Conservation (phyloP, 1,140 invertebrate genomes). For the Cyphomyrmex costatus region DNA sequence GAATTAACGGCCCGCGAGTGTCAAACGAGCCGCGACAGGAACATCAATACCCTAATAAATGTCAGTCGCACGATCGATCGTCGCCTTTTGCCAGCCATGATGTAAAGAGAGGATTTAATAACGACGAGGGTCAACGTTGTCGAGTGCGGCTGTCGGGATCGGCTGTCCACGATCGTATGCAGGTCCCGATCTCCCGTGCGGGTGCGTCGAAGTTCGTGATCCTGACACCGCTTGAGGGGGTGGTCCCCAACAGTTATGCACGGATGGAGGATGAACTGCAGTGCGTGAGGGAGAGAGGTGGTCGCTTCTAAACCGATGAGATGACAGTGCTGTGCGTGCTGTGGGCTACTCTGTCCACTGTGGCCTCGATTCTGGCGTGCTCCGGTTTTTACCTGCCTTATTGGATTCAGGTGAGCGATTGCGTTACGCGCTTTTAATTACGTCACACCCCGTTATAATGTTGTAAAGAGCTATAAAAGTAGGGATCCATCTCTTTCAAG, state of each 20-base stretch:
- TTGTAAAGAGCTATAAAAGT: not conserved
- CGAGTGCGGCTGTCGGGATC: conserved; percentile 28
- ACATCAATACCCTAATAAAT: conserved; percentile 56
- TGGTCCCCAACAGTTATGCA: conserved; percentile 35
- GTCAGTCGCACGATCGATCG: conserved; percentile 48
- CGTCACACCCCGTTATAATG: too few relatives aligned
- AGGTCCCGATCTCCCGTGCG: not conserved
- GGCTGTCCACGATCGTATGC: not conserved
- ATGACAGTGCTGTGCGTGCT: conserved; percentile 89
- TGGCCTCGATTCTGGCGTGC: conserved; percentile 89
- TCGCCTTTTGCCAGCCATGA: conserved; percentile 53
- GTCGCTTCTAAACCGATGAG: conserved; percentile 76
- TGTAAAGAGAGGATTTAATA: conserved; percentile 49
- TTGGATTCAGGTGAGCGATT: conserved; percentile 89
- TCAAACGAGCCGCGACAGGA: conserved; percentile 36
- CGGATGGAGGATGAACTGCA: conserved; percentile 45
- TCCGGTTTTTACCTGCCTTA: conserved; percentile 91
- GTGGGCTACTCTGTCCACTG: conserved; percentile 89
- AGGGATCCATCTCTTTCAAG: not conserved
- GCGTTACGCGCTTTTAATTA: conserved; percentile 1
- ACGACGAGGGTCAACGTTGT: conserved; percentile 33
- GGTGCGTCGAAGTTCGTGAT: conserved; percentile 28
- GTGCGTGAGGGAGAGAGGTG: conserved; percentile 44
- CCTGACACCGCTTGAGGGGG: not conserved
- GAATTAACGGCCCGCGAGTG: conserved; percentile 27